phyloP scores from a whole-genome alignment of 1,140 invertebrate species.

The Dendroctonus valens region DNA sequence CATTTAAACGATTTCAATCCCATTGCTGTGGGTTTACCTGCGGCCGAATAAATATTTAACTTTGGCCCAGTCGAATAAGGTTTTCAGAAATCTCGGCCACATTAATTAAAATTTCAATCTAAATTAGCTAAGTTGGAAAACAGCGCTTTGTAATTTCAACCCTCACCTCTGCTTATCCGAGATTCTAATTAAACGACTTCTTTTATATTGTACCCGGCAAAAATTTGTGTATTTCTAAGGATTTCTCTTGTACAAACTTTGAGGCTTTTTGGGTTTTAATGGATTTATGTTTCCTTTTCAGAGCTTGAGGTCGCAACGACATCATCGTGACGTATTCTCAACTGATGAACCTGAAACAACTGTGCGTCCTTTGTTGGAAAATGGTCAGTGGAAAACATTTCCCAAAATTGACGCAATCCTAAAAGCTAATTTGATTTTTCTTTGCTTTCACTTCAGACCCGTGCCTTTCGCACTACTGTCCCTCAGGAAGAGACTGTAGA shows the following conservation, averaged over 20 bases:
- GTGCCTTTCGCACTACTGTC: constrained; percentile 65
- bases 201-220: background rate
- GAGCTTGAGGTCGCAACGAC: constrained; percentile 17
- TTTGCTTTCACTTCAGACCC: constrained; percentile 53
- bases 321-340: constrained; percentile 12
- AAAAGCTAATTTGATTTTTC: background rate
- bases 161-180: constrained; percentile 8
- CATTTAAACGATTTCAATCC: no score
- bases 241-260: background rate
- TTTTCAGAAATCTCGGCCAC: background rate
- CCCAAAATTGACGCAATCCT: background rate
- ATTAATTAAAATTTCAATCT: constrained; percentile 16
- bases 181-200: constrained; percentile 6
- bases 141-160: background rate
- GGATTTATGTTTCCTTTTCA: constrained; percentile 11
- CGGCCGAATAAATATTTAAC: background rate
- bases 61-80: background rate
- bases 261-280: background rate
- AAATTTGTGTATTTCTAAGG: no score
- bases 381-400: constrained; percentile 11
- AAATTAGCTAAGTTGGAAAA: constrained; percentile 10
- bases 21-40: no score
- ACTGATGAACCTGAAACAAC: constrained; percentile 9
- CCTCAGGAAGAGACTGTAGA: constrained; percentile 67
- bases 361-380: constrained; percentile 13